These are phyloP conservation scores for Aphelenchoides avenae DNA, from an alignment of 1,140 invertebrate species.

Conservation along the genomic window DNA sequence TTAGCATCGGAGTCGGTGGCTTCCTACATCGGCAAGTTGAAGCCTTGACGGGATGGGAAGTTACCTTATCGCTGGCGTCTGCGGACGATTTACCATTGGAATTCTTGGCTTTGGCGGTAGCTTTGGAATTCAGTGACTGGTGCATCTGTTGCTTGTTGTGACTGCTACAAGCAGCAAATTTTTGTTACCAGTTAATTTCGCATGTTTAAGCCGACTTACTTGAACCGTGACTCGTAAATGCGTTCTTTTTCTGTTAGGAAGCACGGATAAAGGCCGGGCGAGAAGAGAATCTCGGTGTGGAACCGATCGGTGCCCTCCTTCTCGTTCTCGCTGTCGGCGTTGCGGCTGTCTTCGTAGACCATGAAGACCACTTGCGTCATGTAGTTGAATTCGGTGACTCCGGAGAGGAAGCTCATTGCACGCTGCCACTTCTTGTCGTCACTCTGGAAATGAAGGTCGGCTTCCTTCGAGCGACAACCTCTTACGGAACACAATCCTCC, in stretches of 20 bases:
- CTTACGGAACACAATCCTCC: slow-evolving; percentile 70
- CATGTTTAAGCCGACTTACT: slow-evolving; percentile 18
- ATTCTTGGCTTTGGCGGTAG: slow-evolving; percentile 15
- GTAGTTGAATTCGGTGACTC: slow-evolving; percentile 96
- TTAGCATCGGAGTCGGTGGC: too few relatives aligned
- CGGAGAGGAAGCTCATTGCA: slow-evolving; percentile 94
- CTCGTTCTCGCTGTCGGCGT: slow-evolving; percentile 25
- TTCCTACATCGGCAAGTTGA: not conserved
- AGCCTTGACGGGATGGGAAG: slow-evolving; percentile 7
- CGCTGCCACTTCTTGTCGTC: slow-evolving; percentile 95
- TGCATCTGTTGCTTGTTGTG: slow-evolving; percentile 35
- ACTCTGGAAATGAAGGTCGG: slow-evolving; percentile 43
- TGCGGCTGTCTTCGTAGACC: slow-evolving; percentile 54
- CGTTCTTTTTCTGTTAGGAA: slow-evolving; percentile 57
- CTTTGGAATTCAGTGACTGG: slow-evolving; percentile 24
- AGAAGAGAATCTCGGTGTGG: slow-evolving; percentile 57
- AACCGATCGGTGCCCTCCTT: slow-evolving; percentile 48
- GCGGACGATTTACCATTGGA: slow-evolving; percentile 15
- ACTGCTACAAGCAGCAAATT: slow-evolving; percentile 15
- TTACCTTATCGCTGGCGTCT: slow-evolving; percentile 25
- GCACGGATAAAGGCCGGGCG: slow-evolving; percentile 56
- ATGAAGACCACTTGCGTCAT: slow-evolving; percentile 75
- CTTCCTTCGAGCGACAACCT: slow-evolving; percentile 14
- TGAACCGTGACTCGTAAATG: slow-evolving; percentile 55
- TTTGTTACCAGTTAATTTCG: not conserved